Conservation (phyloP, 2,888 invertebrate species). For the Ophion costatus region DNA sequence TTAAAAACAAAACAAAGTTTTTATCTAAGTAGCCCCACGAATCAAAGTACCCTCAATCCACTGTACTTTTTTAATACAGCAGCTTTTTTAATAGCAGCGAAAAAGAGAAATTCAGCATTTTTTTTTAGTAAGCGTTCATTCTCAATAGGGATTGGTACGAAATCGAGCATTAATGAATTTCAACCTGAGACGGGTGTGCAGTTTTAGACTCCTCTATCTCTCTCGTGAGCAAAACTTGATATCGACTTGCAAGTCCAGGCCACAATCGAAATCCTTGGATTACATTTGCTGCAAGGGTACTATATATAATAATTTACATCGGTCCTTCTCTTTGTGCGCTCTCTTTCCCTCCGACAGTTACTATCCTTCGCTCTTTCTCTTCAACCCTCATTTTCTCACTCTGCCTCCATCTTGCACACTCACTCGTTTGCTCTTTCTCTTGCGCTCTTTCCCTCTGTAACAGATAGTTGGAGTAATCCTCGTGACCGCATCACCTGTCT, state of each 20-base stretch:
- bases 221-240: constrained; percentile 31
- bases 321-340: constrained; percentile 12
- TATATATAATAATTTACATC: constrained; percentile 4
- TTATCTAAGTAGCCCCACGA: too few relatives aligned
- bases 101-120: too few relatives aligned
- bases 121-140: too few relatives aligned
- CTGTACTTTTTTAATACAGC: too few relatives aligned
- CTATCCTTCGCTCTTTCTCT: constrained; percentile 18
- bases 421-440: background rate
- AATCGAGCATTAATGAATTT: too few relatives aligned
- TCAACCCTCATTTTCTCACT: background rate
- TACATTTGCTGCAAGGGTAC: too few relatives aligned
- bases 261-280: background rate
- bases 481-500: constrained; percentile 70
- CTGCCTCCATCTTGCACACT: background rate
- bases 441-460: constrained; percentile 36
- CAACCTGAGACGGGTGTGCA: too few relatives aligned
- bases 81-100: too few relatives aligned
- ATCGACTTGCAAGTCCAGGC: constrained; percentile 15
- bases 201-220: background rate
- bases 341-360: background rate
- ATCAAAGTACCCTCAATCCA: too few relatives aligned
- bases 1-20: too few relatives aligned
- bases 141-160: too few relatives aligned
- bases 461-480: constrained; percentile 67